Evolutionary conservation across 1,140 invertebrate genomes (phyloP).

Genomic region (Chlorops oryzae): DNA sequence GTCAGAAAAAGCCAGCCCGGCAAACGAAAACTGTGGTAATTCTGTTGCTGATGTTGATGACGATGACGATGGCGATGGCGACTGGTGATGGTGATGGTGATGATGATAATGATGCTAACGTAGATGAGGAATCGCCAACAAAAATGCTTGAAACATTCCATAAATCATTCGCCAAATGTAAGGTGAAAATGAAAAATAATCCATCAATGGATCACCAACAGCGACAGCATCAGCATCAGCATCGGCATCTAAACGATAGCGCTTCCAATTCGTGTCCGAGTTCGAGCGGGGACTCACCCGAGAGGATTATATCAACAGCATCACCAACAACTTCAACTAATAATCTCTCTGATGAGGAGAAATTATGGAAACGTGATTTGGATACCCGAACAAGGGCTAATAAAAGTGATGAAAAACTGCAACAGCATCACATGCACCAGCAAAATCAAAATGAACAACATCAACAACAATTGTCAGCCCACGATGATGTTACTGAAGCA

Average conservation of each 20-base stretch:
- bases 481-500: conserved; percentile 19
- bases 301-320: conserved; percentile 12
- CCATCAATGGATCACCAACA: neutral
- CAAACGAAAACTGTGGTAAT: neutral
- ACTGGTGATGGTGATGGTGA: neutral
- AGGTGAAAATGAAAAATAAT: conserved; percentile 18
- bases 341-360: conserved; percentile 48
- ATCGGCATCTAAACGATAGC: conserved; percentile 11
- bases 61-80: neutral
- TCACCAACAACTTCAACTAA: conserved; percentile 25
- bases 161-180: conserved; percentile 42
- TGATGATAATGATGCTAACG: conserved; percentile 10
- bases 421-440: no score
- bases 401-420: no score
- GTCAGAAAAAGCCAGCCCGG: neutral
- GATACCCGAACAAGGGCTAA: no score
- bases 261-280: conserved; percentile 20
- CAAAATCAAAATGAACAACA: no score
- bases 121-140: conserved; percentile 19
- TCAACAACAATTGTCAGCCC: neutral
- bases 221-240: neutral
- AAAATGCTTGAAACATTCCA: conserved; percentile 41
- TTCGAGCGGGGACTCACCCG: conserved; percentile 16
- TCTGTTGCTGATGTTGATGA: conserved; percentile 1
- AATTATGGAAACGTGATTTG: conserved; percentile 42